Percentiles rank a stretch among this genome's conserved stretches.
Evolutionary conservation across 2,113 vertebrate genomes (phyloP).

Genomic region (Narcine bancroftii): DNA sequence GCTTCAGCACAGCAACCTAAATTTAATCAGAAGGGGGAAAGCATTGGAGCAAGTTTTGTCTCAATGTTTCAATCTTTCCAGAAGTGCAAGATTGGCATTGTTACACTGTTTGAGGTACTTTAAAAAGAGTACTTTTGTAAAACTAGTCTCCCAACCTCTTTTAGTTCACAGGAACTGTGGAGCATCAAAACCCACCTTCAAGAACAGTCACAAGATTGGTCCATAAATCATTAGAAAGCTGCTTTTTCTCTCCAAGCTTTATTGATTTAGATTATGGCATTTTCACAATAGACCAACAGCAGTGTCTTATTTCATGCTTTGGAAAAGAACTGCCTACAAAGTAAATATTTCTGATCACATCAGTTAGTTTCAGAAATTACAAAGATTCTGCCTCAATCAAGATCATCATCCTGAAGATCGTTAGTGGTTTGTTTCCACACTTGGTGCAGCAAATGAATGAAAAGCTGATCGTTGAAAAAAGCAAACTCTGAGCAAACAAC

Average conservation of each 20-base stretch:
- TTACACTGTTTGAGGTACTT: not conserved
- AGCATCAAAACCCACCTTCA: not conserved
- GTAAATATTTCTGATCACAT: not conserved
- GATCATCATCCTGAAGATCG: not conserved
- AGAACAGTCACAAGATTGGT: not conserved
- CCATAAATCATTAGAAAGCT: constrained; percentile 9
- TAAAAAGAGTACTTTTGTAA: not conserved
- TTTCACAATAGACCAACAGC: not conserved
- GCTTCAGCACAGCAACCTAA: not conserved
- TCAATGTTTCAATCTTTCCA: not conserved
- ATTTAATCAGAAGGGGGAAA: not conserved
- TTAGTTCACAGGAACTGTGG: not conserved
- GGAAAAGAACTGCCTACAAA: not conserved
- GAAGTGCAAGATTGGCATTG: not conserved
- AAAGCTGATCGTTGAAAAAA: not conserved
- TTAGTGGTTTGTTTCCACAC: not conserved
- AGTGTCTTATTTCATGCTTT: not conserved
- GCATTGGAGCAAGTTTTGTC: not conserved
- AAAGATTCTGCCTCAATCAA: not conserved
- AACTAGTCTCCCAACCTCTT: not conserved
- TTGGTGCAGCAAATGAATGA: not conserved
- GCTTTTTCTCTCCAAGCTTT: not conserved
- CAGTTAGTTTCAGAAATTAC: not conserved
- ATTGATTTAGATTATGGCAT: not conserved
- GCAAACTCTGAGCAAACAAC: no score